Percentiles rank a stretch among this genome's conserved stretches.
These are phyloP conservation scores for Pyrrhura leucotis DNA, from an alignment of 2,797 vertebrate genomes.

Conservation along the genomic window DNA sequence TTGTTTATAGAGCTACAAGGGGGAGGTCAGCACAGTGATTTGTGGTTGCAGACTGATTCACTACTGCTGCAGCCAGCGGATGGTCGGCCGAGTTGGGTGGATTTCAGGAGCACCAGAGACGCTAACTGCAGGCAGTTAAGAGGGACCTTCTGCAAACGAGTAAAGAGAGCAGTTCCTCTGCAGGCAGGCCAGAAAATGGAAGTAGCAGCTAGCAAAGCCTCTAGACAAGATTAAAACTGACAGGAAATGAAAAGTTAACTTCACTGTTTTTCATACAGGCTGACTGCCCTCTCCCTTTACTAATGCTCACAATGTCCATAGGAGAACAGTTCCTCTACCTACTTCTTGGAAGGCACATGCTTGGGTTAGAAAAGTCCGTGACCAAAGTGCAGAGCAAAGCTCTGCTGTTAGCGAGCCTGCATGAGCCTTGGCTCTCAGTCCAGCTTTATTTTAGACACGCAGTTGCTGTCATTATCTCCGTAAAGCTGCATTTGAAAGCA, in stretches of 20 bases:
- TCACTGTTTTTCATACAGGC: background rate
- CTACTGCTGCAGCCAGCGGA: background rate
- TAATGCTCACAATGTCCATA: background rate
- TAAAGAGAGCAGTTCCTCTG: background rate
- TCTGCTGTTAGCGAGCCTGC: background rate
- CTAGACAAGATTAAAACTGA: conserved; percentile 40
- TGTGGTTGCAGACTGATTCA: conserved; percentile 23
- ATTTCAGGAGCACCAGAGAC: background rate
- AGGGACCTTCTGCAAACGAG: background rate
- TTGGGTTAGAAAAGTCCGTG: background rate
- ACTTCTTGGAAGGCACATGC: background rate
- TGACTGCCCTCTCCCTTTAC: background rate
- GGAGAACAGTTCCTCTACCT: conserved; percentile 8
- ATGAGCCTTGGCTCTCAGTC: background rate
- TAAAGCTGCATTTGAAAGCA: conserved; percentile 31
- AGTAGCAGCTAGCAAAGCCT: conserved; percentile 10
- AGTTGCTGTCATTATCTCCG: background rate
- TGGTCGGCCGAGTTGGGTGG: background rate
- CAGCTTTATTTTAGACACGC: background rate
- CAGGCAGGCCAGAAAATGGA: background rate
- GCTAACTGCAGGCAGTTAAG: background rate
- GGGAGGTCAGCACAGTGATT: background rate
- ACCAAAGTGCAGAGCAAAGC: background rate
- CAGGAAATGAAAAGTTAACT: conserved; percentile 55
- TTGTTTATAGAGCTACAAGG: conserved; percentile 36